Evolutionary conservation across 2,797 vertebrate genomes (phyloP).

Genomic region (Hirundo rustica): DNA sequence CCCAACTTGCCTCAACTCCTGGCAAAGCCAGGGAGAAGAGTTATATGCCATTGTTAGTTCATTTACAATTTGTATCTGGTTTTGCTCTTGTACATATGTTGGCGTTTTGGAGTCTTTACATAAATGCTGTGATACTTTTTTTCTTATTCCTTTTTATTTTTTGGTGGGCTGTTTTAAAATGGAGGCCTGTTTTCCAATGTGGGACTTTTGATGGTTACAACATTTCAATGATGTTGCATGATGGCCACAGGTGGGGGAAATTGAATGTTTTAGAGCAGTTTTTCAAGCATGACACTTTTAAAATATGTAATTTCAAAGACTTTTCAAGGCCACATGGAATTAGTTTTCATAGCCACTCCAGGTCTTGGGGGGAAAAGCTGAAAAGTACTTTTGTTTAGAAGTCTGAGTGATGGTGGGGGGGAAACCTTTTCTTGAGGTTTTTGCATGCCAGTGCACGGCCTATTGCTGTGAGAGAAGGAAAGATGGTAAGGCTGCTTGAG

Average conservation of each 20-base stretch:
- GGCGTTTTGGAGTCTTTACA: conserved; percentile 75
- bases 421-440: conserved; percentile 74
- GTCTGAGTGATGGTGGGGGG: conserved; percentile 79
- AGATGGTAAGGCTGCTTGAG: conserved; percentile 70
- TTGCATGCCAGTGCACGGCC: conserved; percentile 81
- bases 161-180: conserved; percentile 75
- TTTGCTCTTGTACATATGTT: conserved; percentile 78
- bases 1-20: conserved; percentile 68
- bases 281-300: conserved; percentile 76
- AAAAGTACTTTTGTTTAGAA: conserved; percentile 80
- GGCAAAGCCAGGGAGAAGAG: conserved; percentile 54
- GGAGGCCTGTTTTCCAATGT: conserved; percentile 70
- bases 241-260: conserved; percentile 69
- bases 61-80: conserved; percentile 65
- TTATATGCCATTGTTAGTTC: conserved; percentile 64
- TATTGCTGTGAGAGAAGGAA: conserved; percentile 70
- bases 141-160: conserved; percentile 20
- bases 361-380: conserved; percentile 74
- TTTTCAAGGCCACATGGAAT: conserved; percentile 73
- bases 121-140: conserved; percentile 72
- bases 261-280: conserved; percentile 72
- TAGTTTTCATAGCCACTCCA: conserved; percentile 76
- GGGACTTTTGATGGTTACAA: conserved; percentile 70
- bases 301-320: conserved; percentile 70
- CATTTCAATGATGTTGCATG: conserved; percentile 61